Base-by-base conservation (phyloP, 2,113 vertebrate genomes). In the Peromyscus leucopus region DNA sequence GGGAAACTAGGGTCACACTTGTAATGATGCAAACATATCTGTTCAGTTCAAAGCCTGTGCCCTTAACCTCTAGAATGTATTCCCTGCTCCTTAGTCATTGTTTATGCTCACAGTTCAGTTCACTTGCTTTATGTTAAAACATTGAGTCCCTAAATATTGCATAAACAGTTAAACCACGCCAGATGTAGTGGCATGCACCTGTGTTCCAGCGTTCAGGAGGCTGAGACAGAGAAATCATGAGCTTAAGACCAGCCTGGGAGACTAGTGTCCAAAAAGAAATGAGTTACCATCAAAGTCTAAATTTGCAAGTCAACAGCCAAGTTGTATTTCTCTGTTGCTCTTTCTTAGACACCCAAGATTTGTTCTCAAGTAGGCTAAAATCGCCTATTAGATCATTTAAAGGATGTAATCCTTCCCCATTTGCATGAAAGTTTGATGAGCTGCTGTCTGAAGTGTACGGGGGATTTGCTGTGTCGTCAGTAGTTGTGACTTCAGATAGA, bases 61-160 rank as follows among this genome's bases (percentile, higher is more conserved):
- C 63, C 26, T 72, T 79, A 87, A 46, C n/a, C 26, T 78, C 57
- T 90, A 10, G 1, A 69, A 0, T 57, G 39, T 31, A 86, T 42
- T 78, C 74, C 61, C 24, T 89, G 15, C 0, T 33, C 39, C 28
- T 85, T 91, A 76, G 12, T 89, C 26, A 67, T 89, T 89, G 36
- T 89, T 89, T 39, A 63, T 42, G 21, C 8, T 83, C 15, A 51
- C 78, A 59, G 84, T 94, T 95, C 10, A 4, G 8, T 93, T 96
- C 17, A 76, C 89, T 94, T 96, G 59, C 91, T 94, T 88, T 88
- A n/a, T 75, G 21, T 80, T 93, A 71, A 93, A 93, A 93, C 71
- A n/a, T 42, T 72, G 61, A 76, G 79, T 88, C 6, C 17, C 48
- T 13, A 86, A 39, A 19, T 67, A 39, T 78, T 89, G 26, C 5